Conservation (phyloP, 2,888 invertebrate genomes). For the Eupithecia subumbrata region DNA sequence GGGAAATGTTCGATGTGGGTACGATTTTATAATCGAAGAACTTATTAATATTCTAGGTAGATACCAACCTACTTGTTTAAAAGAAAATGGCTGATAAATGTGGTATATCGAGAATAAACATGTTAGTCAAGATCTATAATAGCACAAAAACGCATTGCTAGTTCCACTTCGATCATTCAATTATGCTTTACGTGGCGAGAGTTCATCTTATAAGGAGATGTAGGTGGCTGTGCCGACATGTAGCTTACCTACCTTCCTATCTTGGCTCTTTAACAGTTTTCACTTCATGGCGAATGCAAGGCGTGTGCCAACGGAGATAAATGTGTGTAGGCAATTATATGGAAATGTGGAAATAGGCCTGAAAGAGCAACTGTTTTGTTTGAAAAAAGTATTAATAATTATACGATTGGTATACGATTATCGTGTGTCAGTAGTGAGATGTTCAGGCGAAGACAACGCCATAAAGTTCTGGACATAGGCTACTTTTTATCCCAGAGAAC, state of each 20-base stretch:
- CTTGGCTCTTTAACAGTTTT: slow-evolving; percentile 47
- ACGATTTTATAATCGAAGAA: background rate
- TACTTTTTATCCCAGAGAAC: background rate
- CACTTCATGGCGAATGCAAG: slow-evolving; percentile 40
- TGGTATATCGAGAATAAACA: background rate
- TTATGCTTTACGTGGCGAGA: slow-evolving; percentile 45
- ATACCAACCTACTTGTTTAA: background rate
- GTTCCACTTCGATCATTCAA: slow-evolving; percentile 41
- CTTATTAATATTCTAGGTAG: background rate
- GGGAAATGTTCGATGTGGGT: background rate
- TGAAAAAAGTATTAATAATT: too few species aligned
- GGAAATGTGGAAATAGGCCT: background rate
- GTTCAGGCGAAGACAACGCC: too few species aligned
- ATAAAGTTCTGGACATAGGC: background rate
- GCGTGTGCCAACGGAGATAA: slow-evolving; percentile 18
- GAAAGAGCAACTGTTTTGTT: background rate
- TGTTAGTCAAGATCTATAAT: slow-evolving; percentile 17
- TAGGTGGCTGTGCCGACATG: slow-evolving; percentile 19
- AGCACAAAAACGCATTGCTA: slow-evolving; percentile 47
- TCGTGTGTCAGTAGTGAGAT: too few species aligned
- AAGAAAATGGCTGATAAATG: background rate
- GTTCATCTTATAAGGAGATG: slow-evolving; percentile 50
- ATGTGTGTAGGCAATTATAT: background rate
- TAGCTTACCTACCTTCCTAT: background rate
- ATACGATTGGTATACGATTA: too few species aligned